Evolutionary conservation across 2,888 invertebrate species (phyloP).

Genomic region (Parelbella ahira): DNA sequence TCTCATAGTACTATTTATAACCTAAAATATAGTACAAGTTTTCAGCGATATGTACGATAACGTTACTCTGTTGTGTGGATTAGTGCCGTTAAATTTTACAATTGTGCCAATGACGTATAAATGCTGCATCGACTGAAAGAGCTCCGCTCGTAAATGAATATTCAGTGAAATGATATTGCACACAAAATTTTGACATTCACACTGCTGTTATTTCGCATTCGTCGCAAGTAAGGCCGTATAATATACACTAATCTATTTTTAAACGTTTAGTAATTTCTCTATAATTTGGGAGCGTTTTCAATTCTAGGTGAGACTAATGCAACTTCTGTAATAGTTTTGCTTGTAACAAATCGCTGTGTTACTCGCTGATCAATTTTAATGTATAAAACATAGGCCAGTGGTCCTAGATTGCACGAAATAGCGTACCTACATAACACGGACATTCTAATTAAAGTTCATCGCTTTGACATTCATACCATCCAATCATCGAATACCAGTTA

Average conservation of each 20-base stretch:
- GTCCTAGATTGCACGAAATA: constrained; percentile 73
- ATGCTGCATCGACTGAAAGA: constrained; percentile 68
- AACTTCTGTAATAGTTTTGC: constrained; percentile 67
- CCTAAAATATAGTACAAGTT: constrained; percentile 81
- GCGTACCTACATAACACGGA: constrained; percentile 70
- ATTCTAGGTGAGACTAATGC: constrained; percentile 74
- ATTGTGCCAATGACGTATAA: constrained; percentile 75
- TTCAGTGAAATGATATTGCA: constrained; percentile 80
- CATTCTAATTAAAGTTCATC: constrained; percentile 79
- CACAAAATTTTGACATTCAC: constrained; percentile 80
- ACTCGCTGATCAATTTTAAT: constrained; percentile 56
- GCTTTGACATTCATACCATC: constrained; percentile 80
- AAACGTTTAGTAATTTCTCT: constrained; percentile 80
- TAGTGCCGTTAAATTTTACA: constrained; percentile 73
- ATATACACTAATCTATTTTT: constrained; percentile 81
- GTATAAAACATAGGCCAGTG: constrained; percentile 52
- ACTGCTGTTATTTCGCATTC: constrained; percentile 79
- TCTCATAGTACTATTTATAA: constrained; percentile 81
- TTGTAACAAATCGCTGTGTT: constrained; percentile 64
- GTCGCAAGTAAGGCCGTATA: constrained; percentile 80
- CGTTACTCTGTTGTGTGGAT: constrained; percentile 75
- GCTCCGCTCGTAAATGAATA: constrained; percentile 62
- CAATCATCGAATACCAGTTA: constrained; percentile 67
- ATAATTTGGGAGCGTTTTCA: constrained; percentile 74
- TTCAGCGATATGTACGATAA: constrained; percentile 81